Percentiles rank a stretch among this genome's conserved stretches.
These are phyloP conservation scores for Alosa alosa DNA, from an alignment of 2,113 vertebrate genomes.

Conservation along the genomic window DNA sequence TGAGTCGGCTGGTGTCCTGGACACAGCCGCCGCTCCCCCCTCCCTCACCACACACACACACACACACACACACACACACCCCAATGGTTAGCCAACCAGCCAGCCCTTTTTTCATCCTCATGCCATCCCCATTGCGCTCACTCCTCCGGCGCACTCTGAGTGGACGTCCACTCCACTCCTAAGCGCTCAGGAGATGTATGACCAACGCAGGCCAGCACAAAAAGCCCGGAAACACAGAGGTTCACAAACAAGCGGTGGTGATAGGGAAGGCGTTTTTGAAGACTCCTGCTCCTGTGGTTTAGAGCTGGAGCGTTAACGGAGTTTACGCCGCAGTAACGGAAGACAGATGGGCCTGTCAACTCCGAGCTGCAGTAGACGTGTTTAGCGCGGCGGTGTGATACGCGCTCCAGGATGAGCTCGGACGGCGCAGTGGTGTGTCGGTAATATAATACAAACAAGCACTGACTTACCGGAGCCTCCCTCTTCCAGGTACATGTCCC, in stretches of 20 bases:
- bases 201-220: not conserved
- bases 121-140: not conserved
- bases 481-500: conserved; percentile 83
- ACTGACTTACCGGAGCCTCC: conserved; percentile 84
- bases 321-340: not conserved
- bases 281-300: not conserved
- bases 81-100: not conserved
- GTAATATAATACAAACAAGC: not conserved
- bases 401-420: not conserved
- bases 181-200: not conserved
- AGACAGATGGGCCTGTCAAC: conserved; percentile 7
- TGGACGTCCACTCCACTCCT: not conserved
- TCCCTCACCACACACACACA: not conserved
- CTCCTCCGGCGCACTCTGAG: not conserved
- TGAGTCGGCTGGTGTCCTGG: conserved; percentile 6
- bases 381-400: not conserved
- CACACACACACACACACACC: conserved; percentile 9
- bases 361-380: not conserved
- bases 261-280: not conserved
- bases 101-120: not conserved
- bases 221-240: not conserved
- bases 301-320: not conserved
- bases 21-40: not conserved
- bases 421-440: not conserved
- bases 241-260: not conserved